A percentile compares a stretch with the other conserved stretches of the same genome.
Conservation (phyloP, 2,797 vertebrate species). For the Anabacerthia variegaticeps region DNA sequence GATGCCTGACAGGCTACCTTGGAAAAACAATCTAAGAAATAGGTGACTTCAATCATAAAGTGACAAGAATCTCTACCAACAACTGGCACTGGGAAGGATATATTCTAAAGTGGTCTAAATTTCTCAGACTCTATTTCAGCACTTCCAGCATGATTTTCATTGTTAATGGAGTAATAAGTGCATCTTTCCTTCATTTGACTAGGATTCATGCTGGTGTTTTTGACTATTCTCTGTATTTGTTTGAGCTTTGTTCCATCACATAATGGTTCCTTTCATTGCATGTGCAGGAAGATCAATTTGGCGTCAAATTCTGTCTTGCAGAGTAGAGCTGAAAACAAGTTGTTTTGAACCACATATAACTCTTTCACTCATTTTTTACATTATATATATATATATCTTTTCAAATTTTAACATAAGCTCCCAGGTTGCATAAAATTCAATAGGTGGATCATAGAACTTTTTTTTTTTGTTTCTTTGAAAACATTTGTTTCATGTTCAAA, state of each 20-base stretch:
- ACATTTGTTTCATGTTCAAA: background rate
- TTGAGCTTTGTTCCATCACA: background rate
- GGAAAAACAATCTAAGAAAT: background rate
- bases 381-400: background rate
- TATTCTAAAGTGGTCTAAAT: background rate
- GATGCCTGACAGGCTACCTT: background rate
- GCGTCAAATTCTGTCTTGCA: background rate
- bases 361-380: background rate
- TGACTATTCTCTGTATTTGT: background rate
- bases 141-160: background rate
- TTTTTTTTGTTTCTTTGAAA: background rate
- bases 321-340: background rate
- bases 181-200: background rate
- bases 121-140: background rate
- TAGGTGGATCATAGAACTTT: background rate
- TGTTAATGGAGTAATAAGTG: background rate
- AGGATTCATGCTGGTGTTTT: background rate
- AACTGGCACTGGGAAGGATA: background rate
- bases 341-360: background rate
- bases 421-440: background rate
- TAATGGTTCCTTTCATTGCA: background rate
- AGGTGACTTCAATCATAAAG: background rate
- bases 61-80: background rate
- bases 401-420: background rate
- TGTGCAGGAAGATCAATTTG: background rate